Evolutionary conservation across 1,140 invertebrate genomes (phyloP).

Genomic region (Microplitis demolitor): DNA sequence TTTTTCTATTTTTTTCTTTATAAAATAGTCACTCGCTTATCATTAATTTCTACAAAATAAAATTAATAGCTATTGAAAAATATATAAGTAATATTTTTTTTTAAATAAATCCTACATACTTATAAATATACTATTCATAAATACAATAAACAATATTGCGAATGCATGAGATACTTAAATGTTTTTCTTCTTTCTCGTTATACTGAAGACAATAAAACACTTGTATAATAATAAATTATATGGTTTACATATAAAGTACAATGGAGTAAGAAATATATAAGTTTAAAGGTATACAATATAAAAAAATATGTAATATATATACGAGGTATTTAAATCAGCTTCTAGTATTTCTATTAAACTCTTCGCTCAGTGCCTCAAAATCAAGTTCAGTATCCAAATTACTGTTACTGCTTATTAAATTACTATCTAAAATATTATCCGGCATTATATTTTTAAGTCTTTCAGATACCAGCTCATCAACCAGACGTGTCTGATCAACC

Average conservation of each 20-base stretch:
- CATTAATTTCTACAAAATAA: too few relatives aligned
- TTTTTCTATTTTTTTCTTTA: too few relatives aligned
- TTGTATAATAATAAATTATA: too few relatives aligned
- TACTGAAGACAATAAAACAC: too few relatives aligned
- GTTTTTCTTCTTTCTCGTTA: too few relatives aligned
- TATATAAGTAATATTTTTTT: too few relatives aligned
- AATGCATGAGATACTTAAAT: too few relatives aligned
- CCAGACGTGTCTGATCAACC: slow-evolving; percentile 51
- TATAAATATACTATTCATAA: too few relatives aligned
- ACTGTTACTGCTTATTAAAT: slow-evolving; percentile 47
- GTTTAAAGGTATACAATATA: neutral
- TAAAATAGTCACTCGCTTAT: too few relatives aligned
- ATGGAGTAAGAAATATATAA: neutral
- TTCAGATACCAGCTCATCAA: slow-evolving; percentile 54
- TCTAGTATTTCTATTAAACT: slow-evolving; percentile 48
- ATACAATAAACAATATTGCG: too few relatives aligned
- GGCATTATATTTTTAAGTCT: slow-evolving; percentile 55
- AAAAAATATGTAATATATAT: neutral
- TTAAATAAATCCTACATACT: too few relatives aligned
- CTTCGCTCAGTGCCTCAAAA: slow-evolving; percentile 49
- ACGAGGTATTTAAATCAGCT: slow-evolving; percentile 40
- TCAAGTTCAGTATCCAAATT: slow-evolving; percentile 48
- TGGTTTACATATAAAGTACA: neutral
- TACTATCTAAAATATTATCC: slow-evolving; percentile 52
- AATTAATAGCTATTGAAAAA: too few relatives aligned